Percentiles rank a stretch among this genome's conserved stretches.
Evolutionary conservation across 2,113 vertebrate species (phyloP).

Genomic region (Ictalurus furcatus): DNA sequence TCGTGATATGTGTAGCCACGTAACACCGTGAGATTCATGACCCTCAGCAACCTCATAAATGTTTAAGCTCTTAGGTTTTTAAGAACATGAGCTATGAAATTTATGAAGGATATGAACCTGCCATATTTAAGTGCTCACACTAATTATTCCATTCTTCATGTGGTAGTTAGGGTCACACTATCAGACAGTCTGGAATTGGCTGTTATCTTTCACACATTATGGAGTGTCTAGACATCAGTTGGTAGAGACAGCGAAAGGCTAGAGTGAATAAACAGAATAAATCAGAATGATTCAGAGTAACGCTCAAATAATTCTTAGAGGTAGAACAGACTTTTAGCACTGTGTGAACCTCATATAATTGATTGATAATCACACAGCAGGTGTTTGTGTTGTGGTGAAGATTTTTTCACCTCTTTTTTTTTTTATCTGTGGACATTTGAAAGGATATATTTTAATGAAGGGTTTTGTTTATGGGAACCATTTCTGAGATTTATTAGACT

Average conservation of each 20-base stretch:
- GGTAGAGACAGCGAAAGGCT: not conserved
- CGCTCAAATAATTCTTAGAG: not conserved
- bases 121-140: not conserved
- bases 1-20: not conserved
- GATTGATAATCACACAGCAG: not conserved
- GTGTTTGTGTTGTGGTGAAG: not conserved
- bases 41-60: not conserved
- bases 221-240: not conserved
- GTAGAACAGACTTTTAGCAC: not conserved
- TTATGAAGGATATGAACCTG: not conserved
- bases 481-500: constrained; percentile 14
- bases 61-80: not conserved
- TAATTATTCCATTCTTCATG: not conserved
- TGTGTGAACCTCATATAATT: not conserved
- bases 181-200: not conserved
- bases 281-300: not conserved
- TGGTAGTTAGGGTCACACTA: not conserved
- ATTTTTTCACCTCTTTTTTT: not conserved
- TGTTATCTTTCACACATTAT: not conserved
- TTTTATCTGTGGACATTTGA: not conserved
- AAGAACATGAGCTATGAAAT: not conserved
- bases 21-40: not conserved
- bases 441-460: not conserved
- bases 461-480: not conserved
- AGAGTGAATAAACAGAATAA: not conserved